Base-by-base conservation (phyloP, 2,797 vertebrate species). In the Coregonus sp. region DNA sequence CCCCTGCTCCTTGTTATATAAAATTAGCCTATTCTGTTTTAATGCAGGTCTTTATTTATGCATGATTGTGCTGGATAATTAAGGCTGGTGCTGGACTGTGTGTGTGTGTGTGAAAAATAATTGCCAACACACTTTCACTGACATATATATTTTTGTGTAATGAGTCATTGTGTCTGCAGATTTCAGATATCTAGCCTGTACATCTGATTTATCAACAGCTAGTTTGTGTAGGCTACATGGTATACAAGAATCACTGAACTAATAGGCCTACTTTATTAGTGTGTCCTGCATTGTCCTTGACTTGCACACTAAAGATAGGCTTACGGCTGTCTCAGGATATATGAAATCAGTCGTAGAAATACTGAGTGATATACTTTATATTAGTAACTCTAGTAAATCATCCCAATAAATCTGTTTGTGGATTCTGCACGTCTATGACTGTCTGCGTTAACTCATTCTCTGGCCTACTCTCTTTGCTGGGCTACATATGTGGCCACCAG, bases 401-500 rank as follows among this genome's bases (percentile, higher is more conserved):
- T 83, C 69, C 31, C 80, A 83, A 83, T 86, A 87, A 90, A 87
- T 33, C 31, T 33, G 31, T 33, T 2, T 33, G 83, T 84, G 50
- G 16, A 56, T 4, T 18, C 54, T 56, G 54, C 16, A 18, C 5
- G 15, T 74, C 14, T 37, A 15, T 68, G 66, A 47, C 40, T 47
- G 9, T 47, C 40, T 47, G 40, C 9, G 40, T 47, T 47, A 47
- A 9, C 40, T 47, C 40, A 47, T 47, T 47, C 40, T 12, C 40
- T 12, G 40, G 40, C 40, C 40, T 47, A 63, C 59, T 63, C 20
- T 63, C 86, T 67, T 40, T 80, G 86, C 85, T 90, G 82, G 81
- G 85, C 85, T 84, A 85, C 87, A 90, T 91, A 90, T 91, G 91
- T 88, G 78, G 74, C 81, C 73, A 74, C 3, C 66, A 68, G 66